phyloP scores from a whole-genome alignment of 2,797 vertebrate genomes.

The Picus viridis region DNA sequence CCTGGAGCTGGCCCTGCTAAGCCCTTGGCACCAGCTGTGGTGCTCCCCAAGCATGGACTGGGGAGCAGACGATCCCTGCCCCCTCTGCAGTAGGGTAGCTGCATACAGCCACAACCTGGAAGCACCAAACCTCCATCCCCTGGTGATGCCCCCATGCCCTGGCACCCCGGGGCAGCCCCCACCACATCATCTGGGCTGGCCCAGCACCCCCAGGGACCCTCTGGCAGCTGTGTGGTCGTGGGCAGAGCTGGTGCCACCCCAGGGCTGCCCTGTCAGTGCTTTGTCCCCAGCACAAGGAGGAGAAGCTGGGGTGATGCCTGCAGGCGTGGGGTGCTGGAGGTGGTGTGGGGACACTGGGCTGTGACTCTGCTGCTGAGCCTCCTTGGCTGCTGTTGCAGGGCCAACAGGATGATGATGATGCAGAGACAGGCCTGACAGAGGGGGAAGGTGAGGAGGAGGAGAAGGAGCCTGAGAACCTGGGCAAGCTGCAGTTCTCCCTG shows the following conservation, averaged over 20 bases:
- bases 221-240: rapidly evolving
- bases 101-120: background rate
- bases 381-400: slow-evolving; percentile 64
- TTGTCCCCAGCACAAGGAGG: too few species aligned
- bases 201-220: rapidly evolving
- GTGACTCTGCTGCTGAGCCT: background rate
- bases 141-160: background rate
- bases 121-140: background rate
- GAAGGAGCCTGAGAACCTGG: slow-evolving; percentile 93
- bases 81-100: background rate
- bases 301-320: background rate
- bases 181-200: rapidly evolving
- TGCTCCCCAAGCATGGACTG: rapidly evolving
- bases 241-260: too few species aligned
- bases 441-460: slow-evolving; percentile 96
- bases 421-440: slow-evolving; percentile 89
- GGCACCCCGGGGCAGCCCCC: rapidly evolving
- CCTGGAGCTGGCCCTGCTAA: background rate
- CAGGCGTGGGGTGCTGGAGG: background rate
- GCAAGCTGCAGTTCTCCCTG: slow-evolving; percentile 95
- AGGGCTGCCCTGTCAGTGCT: too few species aligned
- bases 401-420: slow-evolving; percentile 89
- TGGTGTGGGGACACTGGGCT: background rate
- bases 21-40: background rate
- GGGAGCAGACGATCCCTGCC: background rate